These are phyloP conservation scores for Nansenia antarctica DNA, from an alignment of 2,113 vertebrate species.

Conservation along the genomic window DNA sequence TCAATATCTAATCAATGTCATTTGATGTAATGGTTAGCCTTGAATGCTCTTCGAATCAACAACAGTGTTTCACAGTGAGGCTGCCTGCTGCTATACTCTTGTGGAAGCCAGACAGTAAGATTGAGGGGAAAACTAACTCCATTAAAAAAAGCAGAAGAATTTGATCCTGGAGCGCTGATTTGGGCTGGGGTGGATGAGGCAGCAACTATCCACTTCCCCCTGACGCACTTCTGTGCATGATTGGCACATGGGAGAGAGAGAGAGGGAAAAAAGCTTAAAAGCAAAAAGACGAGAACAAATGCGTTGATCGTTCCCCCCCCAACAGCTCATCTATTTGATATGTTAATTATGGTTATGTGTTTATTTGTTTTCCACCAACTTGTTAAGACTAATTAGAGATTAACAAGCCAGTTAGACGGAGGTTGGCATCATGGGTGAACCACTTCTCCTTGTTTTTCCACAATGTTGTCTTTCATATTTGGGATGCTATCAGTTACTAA, in stretches of 20 bases:
- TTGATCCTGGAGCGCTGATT: constrained; percentile 14
- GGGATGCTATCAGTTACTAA: neutral
- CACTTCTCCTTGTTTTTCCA: constrained; percentile 25
- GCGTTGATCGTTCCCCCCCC: constrained; percentile 49
- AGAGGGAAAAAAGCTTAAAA: constrained; percentile 37
- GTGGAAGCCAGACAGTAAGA: neutral
- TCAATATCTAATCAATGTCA: constrained; percentile 54
- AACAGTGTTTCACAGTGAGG: constrained; percentile 29
- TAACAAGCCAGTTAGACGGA: constrained; percentile 50
- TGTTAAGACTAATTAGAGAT: constrained; percentile 65
- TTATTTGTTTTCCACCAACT: constrained; percentile 54
- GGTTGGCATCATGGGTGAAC: constrained; percentile 27
- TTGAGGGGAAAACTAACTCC: too few relatives aligned
- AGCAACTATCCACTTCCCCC: constrained; percentile 33
- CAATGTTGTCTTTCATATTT: constrained; percentile 11
- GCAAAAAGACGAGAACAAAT: constrained; percentile 59
- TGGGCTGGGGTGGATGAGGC: constrained; percentile 42
- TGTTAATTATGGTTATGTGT: constrained; percentile 62
- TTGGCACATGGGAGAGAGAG: constrained; percentile 50
- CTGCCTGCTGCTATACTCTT: constrained; percentile 6
- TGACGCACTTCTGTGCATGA: constrained; percentile 45
- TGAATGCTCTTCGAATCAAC: constrained; percentile 44
- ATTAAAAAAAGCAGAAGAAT: constrained; percentile 26
- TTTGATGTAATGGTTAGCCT: constrained; percentile 42
- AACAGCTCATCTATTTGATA: constrained; percentile 58